Conservation (phyloP, 2,113 vertebrate species). For the Psilopsiagon aurifrons region DNA sequence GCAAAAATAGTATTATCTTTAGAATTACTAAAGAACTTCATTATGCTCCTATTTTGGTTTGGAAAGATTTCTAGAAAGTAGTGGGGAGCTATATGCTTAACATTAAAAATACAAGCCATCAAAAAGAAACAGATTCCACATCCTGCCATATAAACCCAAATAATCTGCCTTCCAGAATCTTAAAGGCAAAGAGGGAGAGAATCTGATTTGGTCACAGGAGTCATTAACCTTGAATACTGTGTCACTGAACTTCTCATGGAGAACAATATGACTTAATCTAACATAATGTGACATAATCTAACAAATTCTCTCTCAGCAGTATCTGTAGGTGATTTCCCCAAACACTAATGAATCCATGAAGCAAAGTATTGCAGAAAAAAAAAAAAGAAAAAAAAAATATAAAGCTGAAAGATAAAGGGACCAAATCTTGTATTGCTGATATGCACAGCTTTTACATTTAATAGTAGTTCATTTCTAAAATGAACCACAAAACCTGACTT, state of each 20-base stretch:
- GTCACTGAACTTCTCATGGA: neutral
- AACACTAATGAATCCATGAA: neutral
- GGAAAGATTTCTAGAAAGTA: neutral
- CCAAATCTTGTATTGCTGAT: neutral
- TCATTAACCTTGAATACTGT: conserved; percentile 25
- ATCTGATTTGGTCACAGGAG: neutral
- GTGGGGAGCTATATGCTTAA: neutral
- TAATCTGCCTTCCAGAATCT: neutral
- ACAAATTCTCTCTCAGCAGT: neutral
- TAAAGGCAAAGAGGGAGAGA: neutral
- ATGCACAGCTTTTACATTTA: neutral
- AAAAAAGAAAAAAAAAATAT: neutral
- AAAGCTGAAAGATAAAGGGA: neutral
- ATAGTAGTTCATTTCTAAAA: neutral
- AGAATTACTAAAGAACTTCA: neutral
- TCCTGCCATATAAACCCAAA: neutral
- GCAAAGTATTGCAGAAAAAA: neutral
- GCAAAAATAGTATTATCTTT: neutral
- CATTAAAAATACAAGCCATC: neutral
- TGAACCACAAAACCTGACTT: too few species aligned
- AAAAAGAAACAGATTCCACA: neutral
- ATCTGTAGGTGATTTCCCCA: neutral
- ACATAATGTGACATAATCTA: neutral
- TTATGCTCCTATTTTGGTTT: neutral
- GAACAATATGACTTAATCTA: neutral